These are phyloP conservation scores for Xiphias gladius DNA, from an alignment of 2,113 vertebrate genomes.

Conservation along the genomic window DNA sequence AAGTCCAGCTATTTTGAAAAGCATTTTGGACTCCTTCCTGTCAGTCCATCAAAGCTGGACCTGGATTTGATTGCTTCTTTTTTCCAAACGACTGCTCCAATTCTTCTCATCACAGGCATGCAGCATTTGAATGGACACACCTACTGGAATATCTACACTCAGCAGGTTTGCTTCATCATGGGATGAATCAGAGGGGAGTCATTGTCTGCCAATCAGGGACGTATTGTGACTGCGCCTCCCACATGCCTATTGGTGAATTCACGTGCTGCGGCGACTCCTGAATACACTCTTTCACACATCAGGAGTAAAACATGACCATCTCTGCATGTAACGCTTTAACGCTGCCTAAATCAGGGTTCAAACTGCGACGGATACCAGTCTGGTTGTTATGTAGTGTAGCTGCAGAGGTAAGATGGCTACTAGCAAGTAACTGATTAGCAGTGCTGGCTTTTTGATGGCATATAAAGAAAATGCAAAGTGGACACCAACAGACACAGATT, in stretches of 20 bases:
- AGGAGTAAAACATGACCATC: neutral
- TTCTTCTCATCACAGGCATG: constrained; percentile 38
- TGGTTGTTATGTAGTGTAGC: neutral
- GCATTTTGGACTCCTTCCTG: constrained; percentile 1
- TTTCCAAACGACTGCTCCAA: constrained; percentile 10
- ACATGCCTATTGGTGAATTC: constrained; percentile 32
- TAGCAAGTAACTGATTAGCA: neutral
- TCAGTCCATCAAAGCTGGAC: constrained; percentile 18
- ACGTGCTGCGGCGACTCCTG: neutral
- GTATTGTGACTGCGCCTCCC: constrained; percentile 22
- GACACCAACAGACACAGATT: neutral
- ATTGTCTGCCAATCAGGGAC: constrained; percentile 27
- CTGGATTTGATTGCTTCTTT: constrained; percentile 38
- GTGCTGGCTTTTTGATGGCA: neutral
- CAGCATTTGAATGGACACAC: constrained; percentile 37
- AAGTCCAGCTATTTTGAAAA: neutral
- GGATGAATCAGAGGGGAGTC: constrained; percentile 20
- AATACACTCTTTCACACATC: neutral
- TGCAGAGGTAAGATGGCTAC: neutral
- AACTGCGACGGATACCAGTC: constrained; percentile 18
- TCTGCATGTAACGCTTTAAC: neutral
- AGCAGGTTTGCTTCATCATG: constrained; percentile 55
- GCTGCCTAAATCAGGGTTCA: neutral
- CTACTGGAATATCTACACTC: constrained; percentile 44
- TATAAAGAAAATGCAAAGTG: neutral